These are phyloP conservation scores for Leptatherina wallacei DNA, from an alignment of 2,797 vertebrate species.

Conservation along the genomic window DNA sequence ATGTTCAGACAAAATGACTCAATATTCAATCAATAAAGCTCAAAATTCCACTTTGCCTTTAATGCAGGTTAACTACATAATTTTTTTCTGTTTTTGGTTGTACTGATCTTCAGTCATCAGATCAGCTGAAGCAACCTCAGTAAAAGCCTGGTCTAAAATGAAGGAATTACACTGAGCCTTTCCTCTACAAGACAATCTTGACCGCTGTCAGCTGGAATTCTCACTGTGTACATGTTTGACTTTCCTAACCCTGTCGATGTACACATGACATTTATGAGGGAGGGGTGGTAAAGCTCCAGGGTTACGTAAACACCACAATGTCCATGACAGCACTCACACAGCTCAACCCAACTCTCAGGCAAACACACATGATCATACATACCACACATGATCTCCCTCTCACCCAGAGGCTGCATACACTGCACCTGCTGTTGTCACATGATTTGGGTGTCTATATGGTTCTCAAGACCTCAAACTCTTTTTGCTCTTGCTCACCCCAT, in stretches of 20 bases:
- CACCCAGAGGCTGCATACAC: background rate
- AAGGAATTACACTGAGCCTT: constrained; percentile 16
- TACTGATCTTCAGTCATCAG: constrained; percentile 19
- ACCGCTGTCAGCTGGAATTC: constrained; percentile 30
- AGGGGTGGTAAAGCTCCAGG: constrained; percentile 17
- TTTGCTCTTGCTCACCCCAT: background rate
- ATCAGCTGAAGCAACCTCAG: background rate
- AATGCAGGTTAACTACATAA: background rate
- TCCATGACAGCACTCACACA: background rate
- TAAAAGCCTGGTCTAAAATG: background rate
- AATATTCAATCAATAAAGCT: constrained; percentile 10
- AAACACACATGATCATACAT: constrained; percentile 37
- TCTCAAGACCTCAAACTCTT: constrained; percentile 8
- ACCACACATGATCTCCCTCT: constrained; percentile 14
- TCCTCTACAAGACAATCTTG: constrained; percentile 8
- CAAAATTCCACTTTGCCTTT: constrained; percentile 10
- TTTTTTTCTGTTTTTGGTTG: background rate
- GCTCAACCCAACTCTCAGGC: constrained; percentile 21
- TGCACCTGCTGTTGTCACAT: constrained; percentile 53
- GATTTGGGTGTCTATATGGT: constrained; percentile 11
- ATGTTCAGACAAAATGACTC: constrained; percentile 26
- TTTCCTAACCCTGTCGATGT: background rate
- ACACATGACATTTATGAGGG: constrained; percentile 47
- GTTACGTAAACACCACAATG: constrained; percentile 46
- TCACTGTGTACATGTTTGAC: constrained; percentile 21